Percentiles rank a stretch among this genome's conserved stretches.
Conservation (phyloP, 2,113 vertebrate species). For the Syrrhaptes paradoxus region DNA sequence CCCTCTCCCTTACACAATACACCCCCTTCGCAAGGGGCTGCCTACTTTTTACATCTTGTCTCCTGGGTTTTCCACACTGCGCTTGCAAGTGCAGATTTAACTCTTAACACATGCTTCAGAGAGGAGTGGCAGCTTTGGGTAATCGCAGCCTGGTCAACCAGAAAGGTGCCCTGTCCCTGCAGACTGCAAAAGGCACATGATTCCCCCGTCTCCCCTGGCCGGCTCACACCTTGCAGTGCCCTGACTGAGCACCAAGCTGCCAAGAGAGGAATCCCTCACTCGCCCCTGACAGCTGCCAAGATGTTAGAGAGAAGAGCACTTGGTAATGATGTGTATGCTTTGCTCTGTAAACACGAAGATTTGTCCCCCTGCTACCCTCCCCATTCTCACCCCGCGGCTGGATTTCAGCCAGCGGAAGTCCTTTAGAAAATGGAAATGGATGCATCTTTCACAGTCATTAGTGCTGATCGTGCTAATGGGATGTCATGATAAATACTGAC, state of each 20-base stretch:
- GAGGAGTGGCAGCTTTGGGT: background rate
- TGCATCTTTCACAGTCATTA: slow-evolving; percentile 53
- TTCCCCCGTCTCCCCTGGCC: rapidly evolving
- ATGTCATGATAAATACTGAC: slow-evolving; percentile 57
- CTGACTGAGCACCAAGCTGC: background rate
- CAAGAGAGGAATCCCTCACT: background rate
- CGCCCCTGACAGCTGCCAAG: background rate
- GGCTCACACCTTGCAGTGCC: background rate
- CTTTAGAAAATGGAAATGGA: slow-evolving; percentile 49
- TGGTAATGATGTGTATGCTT: background rate
- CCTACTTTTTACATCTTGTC: background rate
- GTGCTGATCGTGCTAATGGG: slow-evolving; percentile 45
- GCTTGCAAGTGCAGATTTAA: background rate
- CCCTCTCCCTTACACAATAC: background rate
- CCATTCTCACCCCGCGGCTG: background rate
- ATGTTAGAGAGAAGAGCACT: background rate
- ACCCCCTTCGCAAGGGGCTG: background rate
- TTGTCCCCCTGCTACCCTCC: slow-evolving; percentile 2
- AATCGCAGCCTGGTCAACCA: background rate
- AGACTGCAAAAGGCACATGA: background rate
- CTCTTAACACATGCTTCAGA: background rate
- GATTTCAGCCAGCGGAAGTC: slow-evolving; percentile 27
- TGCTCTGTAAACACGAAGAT: slow-evolving; percentile 1
- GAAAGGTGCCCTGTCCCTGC: background rate
- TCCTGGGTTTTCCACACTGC: background rate